A percentile compares a stretch with the other conserved stretches of the same genome.
phyloP scores from a whole-genome alignment of 2,888 invertebrate genomes.

The Cephus runcator region DNA sequence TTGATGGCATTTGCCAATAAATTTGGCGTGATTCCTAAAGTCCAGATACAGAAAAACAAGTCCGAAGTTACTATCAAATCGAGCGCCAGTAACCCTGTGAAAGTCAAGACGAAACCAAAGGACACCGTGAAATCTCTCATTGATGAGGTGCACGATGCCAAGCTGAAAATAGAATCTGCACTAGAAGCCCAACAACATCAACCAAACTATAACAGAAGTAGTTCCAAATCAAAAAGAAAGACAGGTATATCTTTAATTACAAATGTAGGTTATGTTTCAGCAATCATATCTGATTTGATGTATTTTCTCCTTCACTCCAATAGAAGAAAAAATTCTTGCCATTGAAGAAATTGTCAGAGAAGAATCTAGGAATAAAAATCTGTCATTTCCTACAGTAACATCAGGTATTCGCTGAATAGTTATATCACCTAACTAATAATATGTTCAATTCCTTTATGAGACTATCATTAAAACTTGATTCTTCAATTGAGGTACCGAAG shows the following conservation, averaged over 20 bases:
- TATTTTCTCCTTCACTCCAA: constrained; percentile 17
- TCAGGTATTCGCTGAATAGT: background rate
- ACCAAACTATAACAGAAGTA: background rate
- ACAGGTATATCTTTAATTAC: constrained; percentile 25
- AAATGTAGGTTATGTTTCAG: background rate
- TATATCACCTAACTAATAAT: background rate
- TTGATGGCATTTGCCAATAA: constrained; percentile 63
- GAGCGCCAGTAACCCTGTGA: constrained; percentile 4
- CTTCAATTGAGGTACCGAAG: background rate
- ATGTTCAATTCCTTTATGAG: background rate
- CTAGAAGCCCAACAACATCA: constrained; percentile 31
- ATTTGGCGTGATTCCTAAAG: constrained; percentile 50
- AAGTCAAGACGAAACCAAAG: constrained; percentile 28
- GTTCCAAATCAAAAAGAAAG: constrained; percentile 30
- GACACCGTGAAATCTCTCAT: constrained; percentile 23
- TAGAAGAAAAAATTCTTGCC: constrained; percentile 57
- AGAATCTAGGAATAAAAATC: constrained; percentile 50
- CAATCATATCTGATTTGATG: background rate
- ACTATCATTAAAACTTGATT: background rate
- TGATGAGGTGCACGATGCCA: constrained; percentile 31
- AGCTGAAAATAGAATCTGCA: constrained; percentile 35
- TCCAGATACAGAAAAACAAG: constrained; percentile 41
- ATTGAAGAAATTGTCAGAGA: constrained; percentile 62
- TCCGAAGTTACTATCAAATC: constrained; percentile 13
- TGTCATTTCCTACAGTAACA: background rate